Conservation (phyloP, 1,140 invertebrate species). For the Bombus waltoni region DNA sequence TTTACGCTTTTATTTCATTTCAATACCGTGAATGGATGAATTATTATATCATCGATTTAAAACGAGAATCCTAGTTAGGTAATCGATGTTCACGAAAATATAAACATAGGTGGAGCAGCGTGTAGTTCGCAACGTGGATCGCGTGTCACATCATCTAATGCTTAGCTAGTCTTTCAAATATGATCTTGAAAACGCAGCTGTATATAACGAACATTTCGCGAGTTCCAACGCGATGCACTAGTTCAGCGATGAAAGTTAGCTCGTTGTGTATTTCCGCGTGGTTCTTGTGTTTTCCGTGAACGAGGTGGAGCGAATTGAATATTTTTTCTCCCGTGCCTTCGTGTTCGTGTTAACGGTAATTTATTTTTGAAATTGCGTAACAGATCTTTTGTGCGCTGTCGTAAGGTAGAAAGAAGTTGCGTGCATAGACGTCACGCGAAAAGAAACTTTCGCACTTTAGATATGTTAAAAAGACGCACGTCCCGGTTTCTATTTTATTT, state of each 20-base stretch:
- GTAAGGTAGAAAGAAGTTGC: neutral
- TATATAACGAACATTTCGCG: neutral
- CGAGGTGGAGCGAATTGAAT: neutral
- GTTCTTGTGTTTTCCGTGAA: neutral
- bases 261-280: neutral
- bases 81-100: neutral
- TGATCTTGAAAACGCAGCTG: neutral
- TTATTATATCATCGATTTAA: neutral
- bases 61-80: neutral
- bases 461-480: neutral
- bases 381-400: neutral
- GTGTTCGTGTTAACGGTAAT: neutral
- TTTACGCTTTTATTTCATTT: neutral
- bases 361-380: conserved; percentile 26
- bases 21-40: neutral
- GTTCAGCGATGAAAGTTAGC: neutral
- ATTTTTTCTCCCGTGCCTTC: neutral
- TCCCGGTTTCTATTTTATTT: neutral
- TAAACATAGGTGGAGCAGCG: conserved; percentile 1
- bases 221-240: neutral
- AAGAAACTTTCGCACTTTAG: neutral
- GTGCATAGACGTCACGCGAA: no score
- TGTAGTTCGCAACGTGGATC: neutral
- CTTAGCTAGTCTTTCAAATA: neutral
- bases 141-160: neutral